A percentile compares a stretch with the other conserved stretches of the same genome.
Evolutionary conservation across 2,113 vertebrate genomes (phyloP).

Genomic region (Chaetodon trifascialis): DNA sequence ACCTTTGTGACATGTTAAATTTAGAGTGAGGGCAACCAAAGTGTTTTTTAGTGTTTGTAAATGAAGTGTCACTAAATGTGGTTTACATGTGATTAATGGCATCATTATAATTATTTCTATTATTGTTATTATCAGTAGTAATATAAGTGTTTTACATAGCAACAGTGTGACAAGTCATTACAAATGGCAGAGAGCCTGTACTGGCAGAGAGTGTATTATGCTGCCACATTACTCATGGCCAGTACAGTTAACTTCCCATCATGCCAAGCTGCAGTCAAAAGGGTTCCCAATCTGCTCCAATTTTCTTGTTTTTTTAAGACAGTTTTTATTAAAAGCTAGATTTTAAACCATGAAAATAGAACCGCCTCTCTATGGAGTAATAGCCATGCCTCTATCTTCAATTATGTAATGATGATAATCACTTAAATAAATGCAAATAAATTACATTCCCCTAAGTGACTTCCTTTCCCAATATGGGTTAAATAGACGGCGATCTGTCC

Average conservation of each 20-base stretch:
- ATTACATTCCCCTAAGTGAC: background rate
- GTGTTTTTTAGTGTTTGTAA: slow-evolving; percentile 59
- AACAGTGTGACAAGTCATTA: slow-evolving; percentile 77
- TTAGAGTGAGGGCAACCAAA: slow-evolving; percentile 51
- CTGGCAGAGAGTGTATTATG: slow-evolving; percentile 55
- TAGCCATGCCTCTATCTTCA: background rate
- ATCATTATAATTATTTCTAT: slow-evolving; percentile 69
- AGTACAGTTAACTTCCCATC: slow-evolving; percentile 56
- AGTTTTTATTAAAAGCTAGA: slow-evolving; percentile 9
- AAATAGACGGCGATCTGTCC: slow-evolving; percentile 21
- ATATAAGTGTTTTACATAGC: slow-evolving; percentile 62
- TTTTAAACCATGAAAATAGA: slow-evolving; percentile 23
- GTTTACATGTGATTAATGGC: slow-evolving; percentile 63
- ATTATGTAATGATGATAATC: background rate
- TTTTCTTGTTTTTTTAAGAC: slow-evolving; percentile 10
- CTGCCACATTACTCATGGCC: slow-evolving; percentile 65
- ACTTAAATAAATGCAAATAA: background rate
- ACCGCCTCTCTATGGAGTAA: background rate
- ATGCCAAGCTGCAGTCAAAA: slow-evolving; percentile 53
- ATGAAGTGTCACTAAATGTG: slow-evolving; percentile 72
- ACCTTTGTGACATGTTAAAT: slow-evolving; percentile 46
- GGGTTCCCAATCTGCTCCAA: slow-evolving; percentile 10
- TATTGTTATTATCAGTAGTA: slow-evolving; percentile 67
- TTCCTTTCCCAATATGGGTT: slow-evolving; percentile 1
- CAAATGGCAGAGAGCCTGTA: slow-evolving; percentile 50